phyloP scores from a whole-genome alignment of 2,888 invertebrate species.

The Boloria selene region DNA sequence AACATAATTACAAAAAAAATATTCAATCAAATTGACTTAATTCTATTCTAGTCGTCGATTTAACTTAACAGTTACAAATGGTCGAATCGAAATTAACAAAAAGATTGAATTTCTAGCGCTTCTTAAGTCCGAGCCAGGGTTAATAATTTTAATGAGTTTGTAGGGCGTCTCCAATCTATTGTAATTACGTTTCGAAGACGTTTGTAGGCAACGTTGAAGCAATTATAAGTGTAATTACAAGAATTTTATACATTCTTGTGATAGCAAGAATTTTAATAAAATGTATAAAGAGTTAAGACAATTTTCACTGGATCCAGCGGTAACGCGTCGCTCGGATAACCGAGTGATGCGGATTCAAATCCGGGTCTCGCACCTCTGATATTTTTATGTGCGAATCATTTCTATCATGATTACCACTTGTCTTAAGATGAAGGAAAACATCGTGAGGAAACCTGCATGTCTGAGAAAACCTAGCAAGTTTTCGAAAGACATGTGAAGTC shows the following conservation, averaged over 20 bases:
- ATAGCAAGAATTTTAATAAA: background rate
- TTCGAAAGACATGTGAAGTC: no score
- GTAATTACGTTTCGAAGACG: slow-evolving; percentile 28
- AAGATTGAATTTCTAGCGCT: slow-evolving; percentile 22
- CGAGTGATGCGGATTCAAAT: no score
- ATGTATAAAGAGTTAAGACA: no score
- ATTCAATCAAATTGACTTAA: background rate
- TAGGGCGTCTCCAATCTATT: slow-evolving; percentile 28
- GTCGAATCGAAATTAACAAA: slow-evolving; percentile 25
- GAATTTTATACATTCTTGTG: background rate
- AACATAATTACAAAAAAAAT: background rate
- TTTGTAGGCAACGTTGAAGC: slow-evolving; percentile 20
- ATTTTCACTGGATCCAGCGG: no score
- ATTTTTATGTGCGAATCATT: no score
- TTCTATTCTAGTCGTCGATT: background rate
- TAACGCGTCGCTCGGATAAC: no score
- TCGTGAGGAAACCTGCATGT: no score
- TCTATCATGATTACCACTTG: no score
- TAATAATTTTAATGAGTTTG: slow-evolving; percentile 37
- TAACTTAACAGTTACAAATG: background rate
- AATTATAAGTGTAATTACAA: slow-evolving; percentile 17
- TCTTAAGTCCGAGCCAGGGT: slow-evolving; percentile 21
- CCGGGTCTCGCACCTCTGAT: no score
- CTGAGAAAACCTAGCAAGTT: no score
- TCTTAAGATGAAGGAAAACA: no score